Conservation (phyloP, 2,113 vertebrate genomes). For the Hydropotes inermis region DNA sequence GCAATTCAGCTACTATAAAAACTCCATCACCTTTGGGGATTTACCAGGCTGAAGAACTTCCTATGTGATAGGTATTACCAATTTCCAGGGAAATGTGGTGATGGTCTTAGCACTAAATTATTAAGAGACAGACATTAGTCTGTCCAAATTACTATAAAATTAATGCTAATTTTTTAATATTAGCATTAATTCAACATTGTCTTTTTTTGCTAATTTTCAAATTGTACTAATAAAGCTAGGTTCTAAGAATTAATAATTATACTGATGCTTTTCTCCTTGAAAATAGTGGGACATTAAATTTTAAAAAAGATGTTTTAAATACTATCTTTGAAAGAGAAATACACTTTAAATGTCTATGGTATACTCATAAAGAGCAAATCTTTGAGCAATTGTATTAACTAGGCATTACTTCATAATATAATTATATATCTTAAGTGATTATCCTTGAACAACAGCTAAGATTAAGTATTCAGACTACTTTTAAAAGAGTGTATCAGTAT, state of each 20-base stretch:
- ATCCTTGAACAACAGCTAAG: constrained; percentile 7
- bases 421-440: background rate
- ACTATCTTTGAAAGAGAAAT: background rate
- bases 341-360: background rate
- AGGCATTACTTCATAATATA: background rate
- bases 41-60: background rate
- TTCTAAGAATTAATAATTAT: constrained; percentile 18
- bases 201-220: constrained; percentile 5
- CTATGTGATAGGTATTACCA: background rate
- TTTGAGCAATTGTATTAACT: constrained; percentile 27
- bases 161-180: background rate
- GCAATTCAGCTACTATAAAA: background rate
- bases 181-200: background rate
- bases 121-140: background rate
- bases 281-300: constrained; percentile 23
- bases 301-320: background rate
- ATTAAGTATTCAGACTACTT: constrained; percentile 6
- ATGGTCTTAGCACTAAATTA: background rate
- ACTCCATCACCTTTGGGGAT: background rate
- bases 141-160: constrained; percentile 5
- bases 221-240: background rate
- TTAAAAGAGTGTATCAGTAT: background rate
- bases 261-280: background rate
- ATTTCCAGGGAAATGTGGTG: background rate
- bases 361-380: background rate